Base-by-base conservation (phyloP, 2,888 invertebrate species). In the Rutpela maculata region DNA sequence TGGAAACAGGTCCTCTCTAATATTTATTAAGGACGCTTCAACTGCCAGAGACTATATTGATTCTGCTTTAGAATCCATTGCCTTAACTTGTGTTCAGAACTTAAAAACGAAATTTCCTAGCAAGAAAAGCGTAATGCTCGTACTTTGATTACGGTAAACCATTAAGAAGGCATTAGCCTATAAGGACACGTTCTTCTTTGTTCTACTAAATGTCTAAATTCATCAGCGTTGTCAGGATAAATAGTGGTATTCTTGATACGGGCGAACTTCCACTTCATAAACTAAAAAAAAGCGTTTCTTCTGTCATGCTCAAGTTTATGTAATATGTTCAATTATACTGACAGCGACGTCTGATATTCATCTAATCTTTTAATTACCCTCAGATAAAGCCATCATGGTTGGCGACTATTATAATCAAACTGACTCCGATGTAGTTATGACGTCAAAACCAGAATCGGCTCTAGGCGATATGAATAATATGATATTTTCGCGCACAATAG, bases 31-130 rank as follows among this genome's bases (percentile, higher is more conserved):
- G 50, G 15, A 17, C 50, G 4, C 50, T 50, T 50, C 50, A 50
- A n/a, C 50, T n/a, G 50, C n/a, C 50, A 50, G 50, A 50, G 50
- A 50, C 50, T 15, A 50, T 50, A 50, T 50, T 50, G 50, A 50
- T 50, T 50, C 50, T n/a, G 50, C 50, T n/a, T 50, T 50, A 15
- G 50, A 50, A 15, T 50, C 50, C 50, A 50, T 50, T n/a, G n/a
- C 50, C n/a, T 1, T n/a, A 50, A 17, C 15, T n/a, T 50, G 50
- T n/a, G n/a, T 7, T 50, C 50, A 0, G n/a, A n/a, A 15, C 50
- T 50, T 50, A 50, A 50, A 50, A 50, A n/a, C 15, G n/a, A 50
- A 15, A 50, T 50, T 43, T 50, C 15, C 50, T n/a, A 50, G n/a
- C n/a, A n/a, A 50, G 50, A 50, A 50, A 50, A 15, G n/a, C 15